phyloP scores from a whole-genome alignment of 2,797 vertebrate genomes.

The Hyperoplus immaculatus region DNA sequence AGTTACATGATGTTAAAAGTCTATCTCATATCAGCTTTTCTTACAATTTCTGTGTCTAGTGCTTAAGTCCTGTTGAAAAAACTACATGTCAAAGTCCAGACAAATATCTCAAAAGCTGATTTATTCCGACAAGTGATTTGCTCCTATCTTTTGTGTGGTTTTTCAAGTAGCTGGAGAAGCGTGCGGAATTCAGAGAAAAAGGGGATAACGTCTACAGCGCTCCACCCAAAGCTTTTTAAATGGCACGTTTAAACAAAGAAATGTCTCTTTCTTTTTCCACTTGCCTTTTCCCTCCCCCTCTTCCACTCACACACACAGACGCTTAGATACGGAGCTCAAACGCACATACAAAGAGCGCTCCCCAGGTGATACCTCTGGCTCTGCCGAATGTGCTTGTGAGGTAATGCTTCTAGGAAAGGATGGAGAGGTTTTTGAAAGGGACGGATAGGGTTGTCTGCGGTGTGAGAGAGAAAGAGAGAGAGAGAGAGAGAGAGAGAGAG shows the following conservation, averaged over 20 bases:
- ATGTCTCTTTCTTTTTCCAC: conserved; percentile 38
- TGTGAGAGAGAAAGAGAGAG: conserved; percentile 31
- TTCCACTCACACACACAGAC: conserved; percentile 23
- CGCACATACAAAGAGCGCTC: conserved; percentile 45
- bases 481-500: conserved; percentile 25
- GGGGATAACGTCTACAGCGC: conserved; percentile 44
- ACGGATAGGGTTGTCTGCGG: conserved; percentile 52
- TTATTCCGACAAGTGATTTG: conserved; percentile 33
- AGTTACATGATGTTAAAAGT: neutral
- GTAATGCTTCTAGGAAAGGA: conserved; percentile 80
- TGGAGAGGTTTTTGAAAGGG: conserved; percentile 48
- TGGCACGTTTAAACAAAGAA: conserved; percentile 50
- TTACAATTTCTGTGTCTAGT: neutral
- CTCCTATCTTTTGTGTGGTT: conserved; percentile 10
- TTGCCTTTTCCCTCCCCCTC: conserved; percentile 7
- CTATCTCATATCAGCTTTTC: neutral
- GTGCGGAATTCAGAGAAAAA: conserved; percentile 40
- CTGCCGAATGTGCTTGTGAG: conserved; percentile 75
- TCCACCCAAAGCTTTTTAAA: conserved; percentile 67
- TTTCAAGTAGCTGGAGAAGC: conserved; percentile 35
- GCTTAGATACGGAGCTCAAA: conserved; percentile 36
- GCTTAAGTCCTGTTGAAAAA: neutral
- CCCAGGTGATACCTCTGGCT: conserved; percentile 76
- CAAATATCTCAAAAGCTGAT: neutral
- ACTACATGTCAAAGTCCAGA: too few species aligned